A percentile compares a stretch with the other conserved stretches of the same genome.
Evolutionary conservation across 2,113 vertebrate species (phyloP).

Genomic region (Laticauda laticaudata): DNA sequence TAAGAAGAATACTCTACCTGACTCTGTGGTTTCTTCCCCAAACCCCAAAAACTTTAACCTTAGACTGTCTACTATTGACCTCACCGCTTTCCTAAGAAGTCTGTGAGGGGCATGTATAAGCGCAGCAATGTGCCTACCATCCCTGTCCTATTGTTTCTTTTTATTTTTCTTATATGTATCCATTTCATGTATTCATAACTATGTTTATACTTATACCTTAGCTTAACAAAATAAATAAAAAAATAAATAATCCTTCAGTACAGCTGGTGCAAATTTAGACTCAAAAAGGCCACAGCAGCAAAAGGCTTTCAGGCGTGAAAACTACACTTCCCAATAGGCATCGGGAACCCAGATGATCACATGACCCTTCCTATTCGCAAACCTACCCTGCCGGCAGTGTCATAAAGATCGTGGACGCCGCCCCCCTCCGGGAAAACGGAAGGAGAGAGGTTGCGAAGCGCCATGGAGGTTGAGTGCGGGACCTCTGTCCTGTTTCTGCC

Average conservation of each 20-base stretch:
- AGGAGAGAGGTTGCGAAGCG: neutral
- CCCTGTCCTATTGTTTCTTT: too few relatives aligned
- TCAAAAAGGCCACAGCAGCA: neutral
- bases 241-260: neutral
- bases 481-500: neutral
- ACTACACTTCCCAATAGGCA: conserved; percentile 44
- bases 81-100: too few relatives aligned
- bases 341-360: neutral
- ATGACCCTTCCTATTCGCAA: conserved; percentile 4
- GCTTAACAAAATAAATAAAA: too few relatives aligned
- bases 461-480: conserved; percentile 46
- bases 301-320: neutral
- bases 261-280: neutral
- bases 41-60: too few relatives aligned
- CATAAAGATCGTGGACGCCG: neutral
- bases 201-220: too few relatives aligned
- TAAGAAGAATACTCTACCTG: neutral
- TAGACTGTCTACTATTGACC: too few relatives aligned
- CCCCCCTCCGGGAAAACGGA: neutral
- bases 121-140: too few relatives aligned
- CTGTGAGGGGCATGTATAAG: too few relatives aligned
- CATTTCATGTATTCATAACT: too few relatives aligned
- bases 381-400: conserved; percentile 7
- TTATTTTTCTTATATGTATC: too few relatives aligned
- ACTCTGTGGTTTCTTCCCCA: too few relatives aligned